Evolutionary conservation across 30 jellyfish, hydroid and myxozoan genomes (phyloP).

Genomic region (Catostylus mosaicus): DNA sequence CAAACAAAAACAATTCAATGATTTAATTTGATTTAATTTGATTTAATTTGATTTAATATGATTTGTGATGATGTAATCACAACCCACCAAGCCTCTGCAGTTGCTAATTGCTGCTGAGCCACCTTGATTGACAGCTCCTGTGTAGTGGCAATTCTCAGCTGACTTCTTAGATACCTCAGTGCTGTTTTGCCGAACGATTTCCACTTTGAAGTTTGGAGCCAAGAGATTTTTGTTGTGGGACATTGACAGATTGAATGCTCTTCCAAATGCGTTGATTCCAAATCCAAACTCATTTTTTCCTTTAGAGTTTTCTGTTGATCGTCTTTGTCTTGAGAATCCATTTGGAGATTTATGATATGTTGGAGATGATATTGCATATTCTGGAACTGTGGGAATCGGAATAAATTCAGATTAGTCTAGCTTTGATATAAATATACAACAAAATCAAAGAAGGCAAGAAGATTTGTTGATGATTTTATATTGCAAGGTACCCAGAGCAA

Average conservation of each 20-base stretch:
- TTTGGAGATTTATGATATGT: slow-evolving; percentile 18
- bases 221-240: slow-evolving; percentile 74
- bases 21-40: too few relatives aligned
- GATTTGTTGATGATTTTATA: too few relatives aligned
- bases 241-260: slow-evolving; percentile 67
- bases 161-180: slow-evolving; percentile 42
- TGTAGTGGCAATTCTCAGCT: slow-evolving; percentile 67
- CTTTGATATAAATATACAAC: too few relatives aligned
- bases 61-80: too few relatives aligned
- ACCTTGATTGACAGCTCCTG: slow-evolving; percentile 61
- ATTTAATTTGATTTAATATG: too few relatives aligned
- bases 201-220: slow-evolving; percentile 90
- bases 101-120: slow-evolving; percentile 91
- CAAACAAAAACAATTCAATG: too few relatives aligned
- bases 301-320: slow-evolving; percentile 25
- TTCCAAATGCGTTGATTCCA: slow-evolving; percentile 88
- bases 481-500: too few relatives aligned
- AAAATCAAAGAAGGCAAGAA: too few relatives aligned
- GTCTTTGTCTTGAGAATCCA: slow-evolving; percentile 38
- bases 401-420: too few relatives aligned
- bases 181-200: slow-evolving; percentile 78
- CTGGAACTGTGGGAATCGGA: slow-evolving; percentile 68
- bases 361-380: slow-evolving; percentile 74
- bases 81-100: slow-evolving; percentile 90
- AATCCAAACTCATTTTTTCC: slow-evolving; percentile 53